Conservation (phyloP, 2,797 vertebrate genomes). For the Thripadectes ignobilis region DNA sequence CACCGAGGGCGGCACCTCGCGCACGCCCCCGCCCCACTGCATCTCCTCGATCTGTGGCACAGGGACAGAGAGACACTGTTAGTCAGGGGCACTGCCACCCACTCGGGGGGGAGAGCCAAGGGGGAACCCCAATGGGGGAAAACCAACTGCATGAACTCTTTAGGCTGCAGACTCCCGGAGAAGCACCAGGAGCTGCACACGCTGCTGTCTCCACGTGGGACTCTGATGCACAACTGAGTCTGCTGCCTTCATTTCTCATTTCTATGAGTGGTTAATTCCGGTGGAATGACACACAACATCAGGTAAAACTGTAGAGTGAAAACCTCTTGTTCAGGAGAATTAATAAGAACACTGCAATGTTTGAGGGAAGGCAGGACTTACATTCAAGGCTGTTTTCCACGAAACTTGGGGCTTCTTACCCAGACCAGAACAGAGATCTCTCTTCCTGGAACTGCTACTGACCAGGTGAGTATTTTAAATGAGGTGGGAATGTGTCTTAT, state of each 20-base stretch:
- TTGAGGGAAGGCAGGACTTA: not conserved
- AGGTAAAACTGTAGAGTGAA: not conserved
- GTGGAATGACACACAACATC: not conserved
- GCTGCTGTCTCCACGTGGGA: not conserved
- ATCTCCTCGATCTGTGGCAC: slow-evolving; percentile 91
- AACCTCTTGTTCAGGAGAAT: not conserved
- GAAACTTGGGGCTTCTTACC: not conserved
- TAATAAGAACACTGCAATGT: not conserved
- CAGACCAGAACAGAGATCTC: not conserved
- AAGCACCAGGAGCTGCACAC: not conserved
- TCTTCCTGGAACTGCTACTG: not conserved
- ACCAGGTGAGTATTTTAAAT: not conserved
- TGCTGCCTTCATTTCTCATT: not conserved
- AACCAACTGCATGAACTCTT: not conserved
- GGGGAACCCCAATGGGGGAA: not conserved
- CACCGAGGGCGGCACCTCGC: slow-evolving; percentile 88
- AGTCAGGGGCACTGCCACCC: not conserved
- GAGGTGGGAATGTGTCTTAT: not conserved
- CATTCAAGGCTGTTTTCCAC: not conserved
- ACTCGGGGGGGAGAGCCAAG: accelerated
- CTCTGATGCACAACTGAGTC: not conserved
- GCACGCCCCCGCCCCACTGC: slow-evolving; percentile 91
- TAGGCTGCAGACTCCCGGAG: accelerated
- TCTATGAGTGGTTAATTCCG: not conserved
- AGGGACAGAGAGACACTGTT: not conserved